Conservation (phyloP, 35 echinoderm and acorn worm genomes). For the Apostichopus parvimensis region DNA sequence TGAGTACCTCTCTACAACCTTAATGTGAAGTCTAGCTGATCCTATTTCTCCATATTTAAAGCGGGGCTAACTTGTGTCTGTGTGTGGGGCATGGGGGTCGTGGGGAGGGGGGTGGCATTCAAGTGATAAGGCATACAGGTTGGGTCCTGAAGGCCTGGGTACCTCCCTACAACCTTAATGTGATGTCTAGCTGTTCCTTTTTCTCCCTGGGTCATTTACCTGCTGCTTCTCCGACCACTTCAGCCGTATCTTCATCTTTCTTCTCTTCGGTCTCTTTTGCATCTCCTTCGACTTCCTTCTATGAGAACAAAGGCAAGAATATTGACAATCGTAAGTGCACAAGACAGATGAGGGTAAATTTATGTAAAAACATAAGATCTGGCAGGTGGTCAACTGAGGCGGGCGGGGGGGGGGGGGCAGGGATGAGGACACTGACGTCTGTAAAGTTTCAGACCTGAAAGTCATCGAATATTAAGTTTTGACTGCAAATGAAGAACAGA, state of each 20-base stretch:
- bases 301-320: not conserved
- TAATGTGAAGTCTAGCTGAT: not conserved
- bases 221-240: not conserved
- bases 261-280: slow-evolving; percentile 40
- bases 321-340: no score
- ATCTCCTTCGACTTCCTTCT: slow-evolving; percentile 26
- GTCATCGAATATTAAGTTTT: no score
- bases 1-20: not conserved
- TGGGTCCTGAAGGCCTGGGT: not conserved
- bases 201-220: slow-evolving; percentile 10
- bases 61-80: no score
- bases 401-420: no score
- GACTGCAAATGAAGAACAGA: no score
- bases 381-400: not conserved
- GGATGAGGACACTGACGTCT: no score
- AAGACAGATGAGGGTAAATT: no score
- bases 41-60: not conserved
- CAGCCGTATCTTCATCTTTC: slow-evolving; percentile 24
- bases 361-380: no score
- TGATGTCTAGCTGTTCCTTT: not conserved
- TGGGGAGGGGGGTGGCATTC: no score
- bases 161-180: not conserved
- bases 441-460: no score
- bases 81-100: no score
- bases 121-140: no score